Percentiles rank a stretch among this genome's conserved stretches.
Conservation (phyloP, 2,888 invertebrate species). For the Ecdyonurus torrentis region DNA sequence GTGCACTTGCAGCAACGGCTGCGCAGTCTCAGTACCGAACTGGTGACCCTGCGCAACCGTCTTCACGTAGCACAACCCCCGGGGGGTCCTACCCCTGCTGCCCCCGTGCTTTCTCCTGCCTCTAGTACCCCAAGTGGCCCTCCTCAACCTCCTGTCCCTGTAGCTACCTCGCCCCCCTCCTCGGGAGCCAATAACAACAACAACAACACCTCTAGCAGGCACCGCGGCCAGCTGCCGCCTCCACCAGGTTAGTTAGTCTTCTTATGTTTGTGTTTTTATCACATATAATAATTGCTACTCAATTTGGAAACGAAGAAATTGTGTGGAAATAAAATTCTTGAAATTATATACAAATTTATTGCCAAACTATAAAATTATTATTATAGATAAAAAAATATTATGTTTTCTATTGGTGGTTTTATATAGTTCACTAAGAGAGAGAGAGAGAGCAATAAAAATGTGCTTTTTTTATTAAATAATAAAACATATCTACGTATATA, state of each 20-base stretch:
- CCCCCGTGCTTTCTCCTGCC: slow-evolving; percentile 23
- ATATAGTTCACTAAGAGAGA: no score
- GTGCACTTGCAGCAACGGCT: slow-evolving; percentile 83
- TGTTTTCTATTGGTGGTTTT: no score
- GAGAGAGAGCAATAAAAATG: no score
- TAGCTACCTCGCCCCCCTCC: slow-evolving; percentile 15
- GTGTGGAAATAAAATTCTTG: no score
- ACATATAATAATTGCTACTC: no score
- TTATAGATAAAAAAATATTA: no score
- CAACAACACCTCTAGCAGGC: slow-evolving; percentile 4
- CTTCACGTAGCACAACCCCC: slow-evolving; percentile 49
- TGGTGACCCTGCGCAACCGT: slow-evolving; percentile 79
- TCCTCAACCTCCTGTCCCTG: slow-evolving; percentile 26
- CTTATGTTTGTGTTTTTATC: no score
- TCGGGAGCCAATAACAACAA: slow-evolving; percentile 11
- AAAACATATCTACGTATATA: no score
- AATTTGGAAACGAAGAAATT: no score
- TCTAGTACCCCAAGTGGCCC: slow-evolving; percentile 11
- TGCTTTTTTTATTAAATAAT: no score
- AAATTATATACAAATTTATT: no score
- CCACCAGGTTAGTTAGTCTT: neutral
- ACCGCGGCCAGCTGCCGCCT: neutral
- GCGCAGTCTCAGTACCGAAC: slow-evolving; percentile 76
- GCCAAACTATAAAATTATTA: no score
- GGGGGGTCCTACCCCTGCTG: slow-evolving; percentile 24